Conservation (phyloP, 2,888 invertebrate species). For the Pasiphila rectangulata region DNA sequence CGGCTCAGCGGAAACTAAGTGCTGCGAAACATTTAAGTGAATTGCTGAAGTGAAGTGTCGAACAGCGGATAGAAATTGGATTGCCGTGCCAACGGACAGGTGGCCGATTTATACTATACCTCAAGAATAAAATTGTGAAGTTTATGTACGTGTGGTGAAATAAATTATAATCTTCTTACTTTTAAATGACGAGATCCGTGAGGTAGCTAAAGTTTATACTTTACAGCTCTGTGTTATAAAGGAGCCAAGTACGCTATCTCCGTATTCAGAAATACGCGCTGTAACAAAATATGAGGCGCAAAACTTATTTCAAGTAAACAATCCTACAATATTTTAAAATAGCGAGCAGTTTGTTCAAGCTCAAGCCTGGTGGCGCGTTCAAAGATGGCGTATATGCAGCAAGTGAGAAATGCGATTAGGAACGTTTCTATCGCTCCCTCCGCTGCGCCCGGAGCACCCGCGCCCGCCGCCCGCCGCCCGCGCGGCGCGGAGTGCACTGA, state of each 20-base stretch:
- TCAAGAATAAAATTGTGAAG: slow-evolving; percentile 5
- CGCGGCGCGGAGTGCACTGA: slow-evolving; percentile 9
- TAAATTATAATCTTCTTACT: background rate
- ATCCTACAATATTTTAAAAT: slow-evolving; percentile 2
- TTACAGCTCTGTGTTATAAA: background rate
- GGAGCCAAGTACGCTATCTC: background rate
- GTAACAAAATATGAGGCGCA: slow-evolving; percentile 5
- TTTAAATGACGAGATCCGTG: background rate
- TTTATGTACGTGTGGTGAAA: slow-evolving; percentile 6
- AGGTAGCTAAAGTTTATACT: background rate
- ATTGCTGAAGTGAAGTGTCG: slow-evolving; percentile 11
- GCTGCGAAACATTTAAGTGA: slow-evolving; percentile 13
- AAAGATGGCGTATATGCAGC: slow-evolving; percentile 12
- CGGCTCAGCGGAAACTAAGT: slow-evolving; percentile 8
- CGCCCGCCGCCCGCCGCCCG: slow-evolving; percentile 3
- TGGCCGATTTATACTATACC: too few relatives aligned
- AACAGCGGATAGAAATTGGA: slow-evolving; percentile 11
- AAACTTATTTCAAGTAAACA: background rate
- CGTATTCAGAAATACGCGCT: slow-evolving; percentile 6
- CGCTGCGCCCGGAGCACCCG: slow-evolving; percentile 1
- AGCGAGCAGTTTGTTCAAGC: slow-evolving; percentile 12
- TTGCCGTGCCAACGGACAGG: too few relatives aligned
- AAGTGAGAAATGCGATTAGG: slow-evolving; percentile 15
- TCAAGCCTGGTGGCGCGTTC: slow-evolving; percentile 7
- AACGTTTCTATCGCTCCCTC: slow-evolving; percentile 9